Percentiles rank a stretch among this genome's conserved stretches.
These are phyloP conservation scores for Scolopax mira DNA, from an alignment of 2,113 vertebrate species.

Conservation along the genomic window DNA sequence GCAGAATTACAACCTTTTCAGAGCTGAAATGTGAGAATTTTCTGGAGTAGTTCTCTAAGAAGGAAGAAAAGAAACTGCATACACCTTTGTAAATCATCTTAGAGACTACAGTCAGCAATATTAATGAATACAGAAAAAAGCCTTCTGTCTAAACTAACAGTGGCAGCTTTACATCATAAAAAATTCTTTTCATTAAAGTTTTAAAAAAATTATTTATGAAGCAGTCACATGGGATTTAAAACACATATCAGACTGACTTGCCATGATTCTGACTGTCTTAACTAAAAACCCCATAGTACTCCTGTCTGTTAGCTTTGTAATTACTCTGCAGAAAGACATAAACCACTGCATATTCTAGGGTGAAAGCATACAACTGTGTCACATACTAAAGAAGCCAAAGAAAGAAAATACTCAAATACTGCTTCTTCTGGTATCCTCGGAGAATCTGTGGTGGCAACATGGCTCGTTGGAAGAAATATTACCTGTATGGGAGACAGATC, in stretches of 20 bases:
- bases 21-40: slow-evolving; percentile 5
- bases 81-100: slow-evolving; percentile 2
- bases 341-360: neutral
- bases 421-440: neutral
- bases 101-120: slow-evolving; percentile 34
- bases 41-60: neutral
- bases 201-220: slow-evolving; percentile 21
- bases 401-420: slow-evolving; percentile 9
- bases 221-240: neutral
- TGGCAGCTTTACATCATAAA: neutral
- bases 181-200: neutral
- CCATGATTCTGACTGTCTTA: neutral
- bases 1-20: slow-evolving; percentile 28
- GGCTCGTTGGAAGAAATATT: neutral
- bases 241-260: neutral
- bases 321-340: neutral
- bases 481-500: neutral
- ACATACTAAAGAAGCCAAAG: neutral
- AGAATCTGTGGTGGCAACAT: neutral
- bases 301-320: neutral
- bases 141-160: neutral
- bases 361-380: neutral
- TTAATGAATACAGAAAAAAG: slow-evolving; percentile 27
- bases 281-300: neutral
- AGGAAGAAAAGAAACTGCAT: neutral